phyloP scores from a whole-genome alignment of 2,113 vertebrate species.

The Ophthalmolycus amberensis region DNA sequence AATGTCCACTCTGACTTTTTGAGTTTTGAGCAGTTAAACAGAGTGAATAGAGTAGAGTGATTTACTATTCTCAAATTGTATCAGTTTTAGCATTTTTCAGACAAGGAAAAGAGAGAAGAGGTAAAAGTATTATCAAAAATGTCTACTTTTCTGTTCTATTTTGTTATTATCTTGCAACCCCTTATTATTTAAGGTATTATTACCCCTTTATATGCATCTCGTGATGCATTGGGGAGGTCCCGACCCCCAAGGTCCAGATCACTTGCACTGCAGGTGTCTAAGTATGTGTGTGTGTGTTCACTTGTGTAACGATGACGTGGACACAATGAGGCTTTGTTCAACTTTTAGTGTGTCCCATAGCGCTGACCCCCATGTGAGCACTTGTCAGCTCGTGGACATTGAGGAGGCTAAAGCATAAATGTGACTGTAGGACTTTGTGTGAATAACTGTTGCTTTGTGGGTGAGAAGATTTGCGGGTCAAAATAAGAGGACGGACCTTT shows the following conservation, averaged over 20 bases:
- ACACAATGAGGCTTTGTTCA: conserved; percentile 57
- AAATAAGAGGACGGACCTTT: conserved; percentile 44
- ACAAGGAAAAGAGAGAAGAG: not conserved
- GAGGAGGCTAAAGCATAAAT: conserved; percentile 27
- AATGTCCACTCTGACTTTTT: not conserved
- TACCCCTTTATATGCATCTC: not conserved
- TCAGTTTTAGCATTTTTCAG: not conserved
- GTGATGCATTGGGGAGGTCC: not conserved
- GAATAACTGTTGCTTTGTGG: conserved; percentile 43
- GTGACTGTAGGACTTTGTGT: conserved; percentile 32
- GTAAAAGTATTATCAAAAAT: not conserved
- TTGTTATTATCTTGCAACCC: not conserved
- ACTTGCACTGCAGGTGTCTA: conserved; percentile 20
- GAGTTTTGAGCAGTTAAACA: too few relatives aligned
- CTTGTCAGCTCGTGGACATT: conserved; percentile 17
- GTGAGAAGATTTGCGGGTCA: conserved; percentile 43
- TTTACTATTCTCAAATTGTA: too few relatives aligned
- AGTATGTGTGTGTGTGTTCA: conserved; percentile 33
- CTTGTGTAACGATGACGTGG: conserved; percentile 37
- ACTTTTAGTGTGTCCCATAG: conserved; percentile 29
- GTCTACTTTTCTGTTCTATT: not conserved
- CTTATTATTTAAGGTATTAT: not conserved
- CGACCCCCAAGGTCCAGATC: not conserved
- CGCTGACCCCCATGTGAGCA: conserved; percentile 39
- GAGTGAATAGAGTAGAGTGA: too few relatives aligned